Evolutionary conservation across 2,888 invertebrate species (phyloP), one percentile per base, ranked within the genome.

Genomic region (Ophioninae sp.): DNA sequence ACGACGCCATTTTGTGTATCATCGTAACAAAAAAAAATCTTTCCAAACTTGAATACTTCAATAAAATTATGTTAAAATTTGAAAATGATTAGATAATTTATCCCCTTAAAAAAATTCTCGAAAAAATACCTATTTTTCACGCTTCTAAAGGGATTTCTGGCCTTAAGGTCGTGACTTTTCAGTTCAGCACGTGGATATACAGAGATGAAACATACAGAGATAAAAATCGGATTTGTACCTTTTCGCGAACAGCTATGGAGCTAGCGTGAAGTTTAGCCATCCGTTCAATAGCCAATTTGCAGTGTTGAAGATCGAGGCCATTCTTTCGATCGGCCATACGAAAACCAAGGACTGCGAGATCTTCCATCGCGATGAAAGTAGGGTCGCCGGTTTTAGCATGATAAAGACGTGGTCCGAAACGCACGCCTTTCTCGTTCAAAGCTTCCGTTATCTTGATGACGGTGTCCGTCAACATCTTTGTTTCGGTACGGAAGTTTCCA

Each of bases 261-360:
- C 93, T 93, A 8, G 95, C 95, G 88, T 95, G 95, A 86, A 94
- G 94, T 85, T 92, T 93, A 2, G 94, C 95, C 88, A 95, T 88
- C 88, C 94, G 94, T 77, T 91, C 91, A 0, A 95, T 87, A 10
- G 94, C 93, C 58, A 94, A 86, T 61, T 93, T 88, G 80, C 93
- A 93, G 87, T 95, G 95, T 13, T 92, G 91, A 86, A 94, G 92
- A 89, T 95, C 94, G 22, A 95, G 92, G n/a, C 95, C 95, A 72
- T 87, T 87, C 84, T 93, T 93, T 64, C 95, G 93, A 85, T 93
- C 93, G 30, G 93, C 93, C 93, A 95, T 93, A 82, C 93, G 93
- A 86, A 93, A 95, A 23, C 94, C 94, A 67, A 93, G 89, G 63
- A 93, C 92, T n/a, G 93, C 93, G 63, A 95, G 91, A 88, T 95